Base-by-base conservation (phyloP, 2,888 invertebrate genomes). In the Gnatocerus cornutus region DNA sequence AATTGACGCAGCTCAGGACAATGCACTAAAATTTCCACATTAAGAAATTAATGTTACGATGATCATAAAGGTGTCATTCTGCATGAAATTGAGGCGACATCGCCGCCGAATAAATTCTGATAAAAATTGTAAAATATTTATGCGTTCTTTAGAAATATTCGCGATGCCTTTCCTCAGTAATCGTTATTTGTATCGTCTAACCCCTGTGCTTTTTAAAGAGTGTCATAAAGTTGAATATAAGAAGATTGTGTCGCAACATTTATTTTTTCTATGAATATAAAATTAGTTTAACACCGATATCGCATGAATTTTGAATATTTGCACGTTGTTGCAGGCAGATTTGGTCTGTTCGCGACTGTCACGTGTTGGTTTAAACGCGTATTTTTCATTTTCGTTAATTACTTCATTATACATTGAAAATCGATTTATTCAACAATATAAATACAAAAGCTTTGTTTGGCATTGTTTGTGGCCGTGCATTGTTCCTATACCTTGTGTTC, bases 191-290 rank as follows among this genome's bases (percentile, higher is more conserved):
- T 69, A 69, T 71, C 73, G 67, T 71, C 29, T 55, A 56, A 71
- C 74, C 74, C 76, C 72, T 33, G 72, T 69, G 73, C 74, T 74
- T 74, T 73, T 73, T 73, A 75, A 75, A 76, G 72, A 76, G 74
- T 78, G 77, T 77, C 78, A 79, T 81, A 80, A 80, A 81, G 73
- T 77, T 74, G 76, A 71, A 64, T 74, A 71, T 77, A 77, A 78
- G 77, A 77, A 79, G 79, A 77, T 80, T 78, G 77, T 76, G 74
- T 75, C 72, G 68, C 63, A 71, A 73, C 78, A 78, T 80, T 79
- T 80, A 80, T 79, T 80, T 80, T 80, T 79, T 75, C 79, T 78
- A 80, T 80, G 80, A 80, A 80, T 80, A 80, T 77, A 69, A 78
- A 80, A 80, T 77, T 77, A 71, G 74, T 67, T 71, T 61, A 50